Conservation (phyloP, 1,140 invertebrate genomes). For the Pantala flavescens region DNA sequence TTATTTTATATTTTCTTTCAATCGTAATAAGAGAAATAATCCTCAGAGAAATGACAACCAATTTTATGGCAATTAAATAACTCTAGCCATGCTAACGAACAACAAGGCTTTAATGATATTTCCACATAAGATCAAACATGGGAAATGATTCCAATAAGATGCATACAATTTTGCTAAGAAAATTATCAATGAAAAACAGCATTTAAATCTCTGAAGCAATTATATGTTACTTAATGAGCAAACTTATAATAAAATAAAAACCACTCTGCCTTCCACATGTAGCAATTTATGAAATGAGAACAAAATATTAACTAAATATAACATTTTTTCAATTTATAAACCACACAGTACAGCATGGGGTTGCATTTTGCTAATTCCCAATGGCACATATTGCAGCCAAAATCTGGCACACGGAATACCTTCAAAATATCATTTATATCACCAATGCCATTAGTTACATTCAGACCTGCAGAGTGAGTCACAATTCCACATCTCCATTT, state of each 20-base stretch:
- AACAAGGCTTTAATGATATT: not conserved
- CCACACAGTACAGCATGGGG: not conserved
- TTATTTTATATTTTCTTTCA: not conserved
- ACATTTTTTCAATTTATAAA: not conserved
- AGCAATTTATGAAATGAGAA: not conserved
- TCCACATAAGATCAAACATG: too few species aligned
- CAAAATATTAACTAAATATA: not conserved
- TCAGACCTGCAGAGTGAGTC: not conserved
- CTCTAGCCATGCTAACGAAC: not conserved
- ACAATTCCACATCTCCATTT: not conserved
- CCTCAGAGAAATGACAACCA: too few species aligned
- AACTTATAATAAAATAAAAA: not conserved
- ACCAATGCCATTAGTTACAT: not conserved
- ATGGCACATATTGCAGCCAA: slow-evolving; percentile 4
- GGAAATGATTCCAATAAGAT: not conserved
- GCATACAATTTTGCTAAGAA: too few species aligned
- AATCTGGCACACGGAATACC: not conserved
- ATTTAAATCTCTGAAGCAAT: not conserved
- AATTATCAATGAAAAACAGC: too few species aligned
- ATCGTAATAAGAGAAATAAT: not conserved
- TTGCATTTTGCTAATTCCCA: not conserved
- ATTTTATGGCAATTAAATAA: not conserved
- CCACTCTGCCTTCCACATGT: not conserved
- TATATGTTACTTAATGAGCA: not conserved
- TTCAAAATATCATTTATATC: slow-evolving; percentile 5